A percentile compares a stretch with the other conserved stretches of the same genome.
Evolutionary conservation across 2,888 invertebrate species (phyloP).

Genomic region (Scaptodrosophila latifasciaeformis): DNA sequence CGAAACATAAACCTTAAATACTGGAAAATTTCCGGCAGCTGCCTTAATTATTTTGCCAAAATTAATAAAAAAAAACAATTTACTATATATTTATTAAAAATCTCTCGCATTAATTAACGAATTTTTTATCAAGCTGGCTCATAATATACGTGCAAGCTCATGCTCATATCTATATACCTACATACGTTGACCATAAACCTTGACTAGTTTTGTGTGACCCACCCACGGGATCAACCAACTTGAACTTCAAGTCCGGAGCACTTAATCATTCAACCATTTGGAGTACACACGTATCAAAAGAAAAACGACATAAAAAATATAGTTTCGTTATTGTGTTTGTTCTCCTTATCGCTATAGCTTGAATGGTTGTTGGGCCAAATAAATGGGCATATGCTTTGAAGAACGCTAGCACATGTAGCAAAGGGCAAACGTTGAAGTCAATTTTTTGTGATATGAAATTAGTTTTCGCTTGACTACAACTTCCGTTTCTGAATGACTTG

Average conservation of each 20-base stretch:
- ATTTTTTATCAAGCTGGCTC: slow-evolving; percentile 48
- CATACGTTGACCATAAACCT: too few relatives aligned
- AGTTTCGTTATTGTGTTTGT: slow-evolving; percentile 28
- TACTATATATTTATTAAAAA: neutral
- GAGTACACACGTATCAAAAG: slow-evolving; percentile 36
- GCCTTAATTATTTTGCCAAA: too few relatives aligned
- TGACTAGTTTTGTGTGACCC: too few relatives aligned
- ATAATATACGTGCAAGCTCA: slow-evolving; percentile 43
- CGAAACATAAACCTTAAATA: too few relatives aligned
- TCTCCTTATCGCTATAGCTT: neutral
- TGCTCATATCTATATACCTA: slow-evolving; percentile 44
- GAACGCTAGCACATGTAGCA: slow-evolving; percentile 46
- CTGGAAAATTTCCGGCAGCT: too few relatives aligned
- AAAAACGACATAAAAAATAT: slow-evolving; percentile 54
- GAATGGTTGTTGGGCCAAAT: neutral
- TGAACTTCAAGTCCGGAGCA: slow-evolving; percentile 24
- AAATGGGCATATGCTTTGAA: slow-evolving; percentile 17
- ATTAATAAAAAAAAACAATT: neutral
- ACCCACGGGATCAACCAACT: too few relatives aligned
- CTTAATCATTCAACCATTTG: slow-evolving; percentile 39
- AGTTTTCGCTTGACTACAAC: slow-evolving; percentile 56
- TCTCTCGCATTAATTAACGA: too few relatives aligned
- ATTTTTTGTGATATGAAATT: slow-evolving; percentile 60
- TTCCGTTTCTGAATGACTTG: slow-evolving; percentile 50
- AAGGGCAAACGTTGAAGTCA: slow-evolving; percentile 53